These are phyloP conservation scores for Trachymyrmex septentrionalis DNA, from an alignment of 1,140 invertebrate genomes.

Conservation along the genomic window DNA sequence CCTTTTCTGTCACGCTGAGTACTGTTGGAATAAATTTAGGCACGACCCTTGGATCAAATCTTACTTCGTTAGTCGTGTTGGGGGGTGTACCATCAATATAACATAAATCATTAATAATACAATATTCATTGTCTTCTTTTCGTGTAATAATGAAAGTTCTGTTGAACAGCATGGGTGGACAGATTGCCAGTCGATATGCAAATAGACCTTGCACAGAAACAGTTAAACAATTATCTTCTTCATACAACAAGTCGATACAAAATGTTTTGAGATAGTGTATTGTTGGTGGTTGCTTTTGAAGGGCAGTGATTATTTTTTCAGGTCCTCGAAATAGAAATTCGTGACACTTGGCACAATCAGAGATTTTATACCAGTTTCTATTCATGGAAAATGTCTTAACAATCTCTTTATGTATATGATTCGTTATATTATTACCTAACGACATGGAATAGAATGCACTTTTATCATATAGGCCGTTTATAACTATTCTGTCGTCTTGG, in stretches of 20 bases:
- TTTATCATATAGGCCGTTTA: constrained; percentile 84
- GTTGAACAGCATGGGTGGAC: constrained; percentile 79
- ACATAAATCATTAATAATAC: constrained; percentile 84
- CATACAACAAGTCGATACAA: constrained; percentile 81
- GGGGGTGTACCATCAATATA: constrained; percentile 79
- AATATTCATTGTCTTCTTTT: constrained; percentile 83
- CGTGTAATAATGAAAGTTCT: constrained; percentile 82
- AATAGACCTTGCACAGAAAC: constrained; percentile 82
- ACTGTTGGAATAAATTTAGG: constrained; percentile 79
- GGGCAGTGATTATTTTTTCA: constrained; percentile 81
- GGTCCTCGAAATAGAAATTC: constrained; percentile 83
- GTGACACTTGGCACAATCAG: constrained; percentile 84
- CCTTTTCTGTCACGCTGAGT: constrained; percentile 81
- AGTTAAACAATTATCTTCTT: constrained; percentile 73
- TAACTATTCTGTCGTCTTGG: constrained; percentile 81
- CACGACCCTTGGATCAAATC: constrained; percentile 47
- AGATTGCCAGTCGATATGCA: constrained; percentile 77
- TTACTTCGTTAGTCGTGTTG: constrained; percentile 66
- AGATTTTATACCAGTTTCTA: constrained; percentile 84
- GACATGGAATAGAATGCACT: constrained; percentile 85
- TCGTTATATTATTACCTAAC: constrained; percentile 75
- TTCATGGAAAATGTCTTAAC: constrained; percentile 80
- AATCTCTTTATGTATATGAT: constrained; percentile 80
- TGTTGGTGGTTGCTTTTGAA: constrained; percentile 81
- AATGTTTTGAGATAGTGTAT: constrained; percentile 81